Evolutionary conservation across 2,113 vertebrate species (phyloP).

Genomic region (Gymnarchus niloticus): DNA sequence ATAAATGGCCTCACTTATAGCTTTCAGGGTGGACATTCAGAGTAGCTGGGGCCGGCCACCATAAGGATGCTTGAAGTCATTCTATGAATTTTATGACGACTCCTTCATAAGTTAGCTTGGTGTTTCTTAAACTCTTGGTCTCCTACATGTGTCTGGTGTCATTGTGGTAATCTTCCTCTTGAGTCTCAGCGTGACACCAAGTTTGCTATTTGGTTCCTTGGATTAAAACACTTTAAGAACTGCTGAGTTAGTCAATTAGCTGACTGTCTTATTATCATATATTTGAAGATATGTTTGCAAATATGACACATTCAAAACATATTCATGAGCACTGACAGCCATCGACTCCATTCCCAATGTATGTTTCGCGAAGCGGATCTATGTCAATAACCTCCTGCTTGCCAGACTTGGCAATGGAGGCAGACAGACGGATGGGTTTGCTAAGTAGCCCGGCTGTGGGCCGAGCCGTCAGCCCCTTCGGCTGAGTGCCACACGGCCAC

Average conservation of each 20-base stretch:
- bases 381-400: neutral
- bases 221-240: too few species aligned
- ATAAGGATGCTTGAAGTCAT: neutral
- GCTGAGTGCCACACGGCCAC: neutral
- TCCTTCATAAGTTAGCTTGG: neutral
- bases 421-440: conserved; percentile 12
- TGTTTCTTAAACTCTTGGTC: too few species aligned
- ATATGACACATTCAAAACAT: neutral
- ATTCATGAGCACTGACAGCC: neutral
- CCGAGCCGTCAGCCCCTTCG: neutral
- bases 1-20: too few species aligned
- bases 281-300: neutral
- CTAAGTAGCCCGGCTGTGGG: conserved; percentile 15
- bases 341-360: neutral
- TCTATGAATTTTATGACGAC: neutral
- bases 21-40: neutral
- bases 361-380: neutral
- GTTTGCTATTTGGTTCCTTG: too few species aligned
- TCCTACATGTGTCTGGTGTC: too few species aligned
- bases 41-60: neutral
- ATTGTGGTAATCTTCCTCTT: too few species aligned
- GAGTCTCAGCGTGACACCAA: too few species aligned
- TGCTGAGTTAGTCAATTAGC: neutral
- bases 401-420: neutral
- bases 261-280: neutral